Percentiles rank a stretch among this genome's conserved stretches.
phyloP scores from a whole-genome alignment of 2,888 invertebrate genomes.

The Cepaea hortensis region DNA sequence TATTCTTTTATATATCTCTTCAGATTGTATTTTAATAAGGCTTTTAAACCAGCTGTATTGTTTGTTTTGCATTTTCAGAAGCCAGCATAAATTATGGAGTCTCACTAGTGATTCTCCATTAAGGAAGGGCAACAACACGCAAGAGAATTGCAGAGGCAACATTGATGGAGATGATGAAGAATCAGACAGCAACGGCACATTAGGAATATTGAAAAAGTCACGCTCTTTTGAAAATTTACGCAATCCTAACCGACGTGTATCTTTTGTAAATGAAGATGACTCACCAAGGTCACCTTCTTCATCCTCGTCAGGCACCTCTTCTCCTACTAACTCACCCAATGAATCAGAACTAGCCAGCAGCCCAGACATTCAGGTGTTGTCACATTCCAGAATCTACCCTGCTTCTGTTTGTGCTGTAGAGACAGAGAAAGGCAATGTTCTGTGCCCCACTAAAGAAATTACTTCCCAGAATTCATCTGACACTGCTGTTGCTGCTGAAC shows the following conservation, averaged over 20 bases:
- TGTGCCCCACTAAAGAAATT: too few species aligned
- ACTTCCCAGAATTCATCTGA: too few species aligned
- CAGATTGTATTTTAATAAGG: too few species aligned
- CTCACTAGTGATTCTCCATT: not conserved
- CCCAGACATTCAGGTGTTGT: conserved; percentile 46
- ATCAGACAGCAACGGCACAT: not conserved
- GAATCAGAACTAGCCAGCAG: conserved; percentile 13
- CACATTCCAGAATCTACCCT: conserved; percentile 35
- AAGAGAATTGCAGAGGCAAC: not conserved
- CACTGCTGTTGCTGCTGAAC: conserved; percentile 6
- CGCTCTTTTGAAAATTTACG: conserved; percentile 60
- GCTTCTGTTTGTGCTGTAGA: not conserved
- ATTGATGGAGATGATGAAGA: not conserved
- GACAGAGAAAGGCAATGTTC: too few species aligned
- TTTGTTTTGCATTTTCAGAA: conserved; percentile 25
- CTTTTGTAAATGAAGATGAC: conserved; percentile 51
- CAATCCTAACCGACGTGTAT: conserved; percentile 54
- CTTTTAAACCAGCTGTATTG: not conserved
- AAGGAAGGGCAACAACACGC: too few species aligned
- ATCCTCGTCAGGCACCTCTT: conserved; percentile 34
- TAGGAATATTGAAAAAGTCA: conserved; percentile 62
- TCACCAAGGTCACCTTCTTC: conserved; percentile 5
- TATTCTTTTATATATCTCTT: too few species aligned
- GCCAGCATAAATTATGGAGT: conserved; percentile 42
- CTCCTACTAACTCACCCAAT: not conserved